These are phyloP conservation scores for Dinothrombium tinctorium DNA, from an alignment of 1,140 invertebrate genomes.

Conservation along the genomic window DNA sequence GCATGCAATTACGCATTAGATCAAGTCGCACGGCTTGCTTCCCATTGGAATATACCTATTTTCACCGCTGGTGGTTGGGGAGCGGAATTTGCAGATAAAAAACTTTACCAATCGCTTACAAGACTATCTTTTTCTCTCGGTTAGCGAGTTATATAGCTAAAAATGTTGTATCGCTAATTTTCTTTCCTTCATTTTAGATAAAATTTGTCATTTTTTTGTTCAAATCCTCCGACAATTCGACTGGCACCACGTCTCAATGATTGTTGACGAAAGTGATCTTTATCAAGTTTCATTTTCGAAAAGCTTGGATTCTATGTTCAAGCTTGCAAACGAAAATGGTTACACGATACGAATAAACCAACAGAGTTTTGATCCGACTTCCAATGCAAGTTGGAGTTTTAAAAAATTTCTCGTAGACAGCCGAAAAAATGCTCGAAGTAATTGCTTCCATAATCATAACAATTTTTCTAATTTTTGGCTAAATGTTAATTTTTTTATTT, in stretches of 20 bases:
- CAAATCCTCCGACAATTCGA: conserved; percentile 38
- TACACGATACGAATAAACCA: conserved; percentile 14
- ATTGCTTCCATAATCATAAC: too few species aligned
- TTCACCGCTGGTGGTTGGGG: conserved; percentile 39
- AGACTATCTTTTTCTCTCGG: conserved; percentile 45
- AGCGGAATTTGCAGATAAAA: conserved; percentile 54
- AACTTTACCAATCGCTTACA: conserved; percentile 55
- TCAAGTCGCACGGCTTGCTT: conserved; percentile 50
- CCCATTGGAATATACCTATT: conserved; percentile 56
- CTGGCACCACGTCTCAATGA: conserved; percentile 53
- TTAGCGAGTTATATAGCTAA: background rate
- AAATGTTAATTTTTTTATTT: conserved; percentile 6
- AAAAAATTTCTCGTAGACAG: too few species aligned
- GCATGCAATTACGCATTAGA: conserved; percentile 53
- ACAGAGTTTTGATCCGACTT: too few species aligned
- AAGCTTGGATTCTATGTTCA: conserved; percentile 12
- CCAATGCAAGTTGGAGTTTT: too few species aligned
- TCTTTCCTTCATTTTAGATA: conserved; percentile 25
- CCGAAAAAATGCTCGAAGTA: background rate
- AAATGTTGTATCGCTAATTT: too few species aligned
- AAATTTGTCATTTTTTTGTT: conserved; percentile 41
- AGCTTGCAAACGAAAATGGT: too few species aligned
- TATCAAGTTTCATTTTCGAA: conserved; percentile 15
- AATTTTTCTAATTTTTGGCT: conserved; percentile 11
- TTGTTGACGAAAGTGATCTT: conserved; percentile 40